Base-by-base conservation (phyloP, 2,797 vertebrate genomes). In the Peromyscus nudipes region DNA sequence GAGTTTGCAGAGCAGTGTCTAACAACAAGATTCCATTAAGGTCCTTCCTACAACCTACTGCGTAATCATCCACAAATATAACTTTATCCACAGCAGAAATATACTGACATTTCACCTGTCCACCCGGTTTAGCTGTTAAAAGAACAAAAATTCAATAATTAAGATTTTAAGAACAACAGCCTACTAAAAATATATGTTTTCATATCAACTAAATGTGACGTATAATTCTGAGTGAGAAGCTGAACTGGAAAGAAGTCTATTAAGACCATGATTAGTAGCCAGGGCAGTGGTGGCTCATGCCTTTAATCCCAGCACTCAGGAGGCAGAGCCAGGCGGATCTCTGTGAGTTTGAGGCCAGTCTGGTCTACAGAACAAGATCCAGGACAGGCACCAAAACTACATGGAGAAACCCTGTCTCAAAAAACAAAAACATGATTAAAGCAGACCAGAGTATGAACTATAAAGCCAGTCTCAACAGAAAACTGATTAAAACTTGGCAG, bases 21-120 rank as follows among this genome's bases (percentile, higher is more conserved):
- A 99, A 98, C 96, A 99, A 99, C 94, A 99, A 99, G 98, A 99
- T 99, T 95, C 99, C 99, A 95, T 99, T 99, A 94, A 99, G 99
- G 98, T 99, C 99, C 97, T 99, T 99, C 98, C 99, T 99, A 99
- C 99, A 99, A 96, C 99, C 99, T 95, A 99, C 99, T 92, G 99
- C 99, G 93, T 99, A 99, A 99, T 99, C 99, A 0, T 99, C 99
- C 99, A 99, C 99, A 98, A 99, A 99, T 98, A 99, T 99, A 98
- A 99, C 99, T 99, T 99, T 99, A 99, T 99, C 99, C 98, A 99
- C 99, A 62, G 99, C 99, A 81, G 99, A 99, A 98, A 99, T 99
- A 99, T 99, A 99, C 98, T 99, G 99, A 99, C 99, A 99, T 98
- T 99, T 99, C 98, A 99, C 99, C 88, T 99, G 99, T 91, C 99